Conservation (phyloP, 2,797 vertebrate species). For the Oreochromis grahami region DNA sequence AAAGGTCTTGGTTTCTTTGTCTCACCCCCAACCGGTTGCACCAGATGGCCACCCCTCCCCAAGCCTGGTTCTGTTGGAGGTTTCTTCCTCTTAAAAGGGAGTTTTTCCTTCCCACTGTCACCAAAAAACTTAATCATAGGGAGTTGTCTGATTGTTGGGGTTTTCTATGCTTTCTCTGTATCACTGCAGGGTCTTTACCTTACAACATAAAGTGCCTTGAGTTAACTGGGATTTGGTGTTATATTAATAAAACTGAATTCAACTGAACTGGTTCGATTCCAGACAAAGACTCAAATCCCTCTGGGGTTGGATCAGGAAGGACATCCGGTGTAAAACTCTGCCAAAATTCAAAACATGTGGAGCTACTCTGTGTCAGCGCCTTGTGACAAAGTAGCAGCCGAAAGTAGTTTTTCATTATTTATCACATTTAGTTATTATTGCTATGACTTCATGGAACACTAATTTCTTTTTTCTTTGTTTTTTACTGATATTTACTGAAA, state of each 20-base stretch:
- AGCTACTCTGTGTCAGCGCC: neutral
- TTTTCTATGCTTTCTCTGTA: neutral
- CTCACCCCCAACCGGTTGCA: neutral
- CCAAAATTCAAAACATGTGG: neutral
- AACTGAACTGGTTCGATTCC: neutral
- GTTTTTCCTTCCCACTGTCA: neutral
- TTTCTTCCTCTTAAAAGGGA: neutral
- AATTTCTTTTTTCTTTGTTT: neutral
- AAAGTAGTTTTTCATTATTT: neutral
- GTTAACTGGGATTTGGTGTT: neutral
- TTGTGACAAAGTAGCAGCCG: neutral
- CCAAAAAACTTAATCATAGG: neutral
- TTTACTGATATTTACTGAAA: neutral
- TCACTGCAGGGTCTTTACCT: neutral
- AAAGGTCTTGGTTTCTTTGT: neutral
- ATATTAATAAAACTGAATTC: neutral
- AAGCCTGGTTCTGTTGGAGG: neutral
- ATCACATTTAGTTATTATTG: neutral
- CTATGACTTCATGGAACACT: neutral
- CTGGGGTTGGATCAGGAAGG: neutral
- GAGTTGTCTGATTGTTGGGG: neutral
- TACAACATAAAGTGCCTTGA: neutral
- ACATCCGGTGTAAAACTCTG: neutral
- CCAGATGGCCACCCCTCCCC: neutral
- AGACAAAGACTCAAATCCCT: neutral